Base-by-base conservation (phyloP, 2,888 invertebrate species). In the Aphidius colemani region DNA sequence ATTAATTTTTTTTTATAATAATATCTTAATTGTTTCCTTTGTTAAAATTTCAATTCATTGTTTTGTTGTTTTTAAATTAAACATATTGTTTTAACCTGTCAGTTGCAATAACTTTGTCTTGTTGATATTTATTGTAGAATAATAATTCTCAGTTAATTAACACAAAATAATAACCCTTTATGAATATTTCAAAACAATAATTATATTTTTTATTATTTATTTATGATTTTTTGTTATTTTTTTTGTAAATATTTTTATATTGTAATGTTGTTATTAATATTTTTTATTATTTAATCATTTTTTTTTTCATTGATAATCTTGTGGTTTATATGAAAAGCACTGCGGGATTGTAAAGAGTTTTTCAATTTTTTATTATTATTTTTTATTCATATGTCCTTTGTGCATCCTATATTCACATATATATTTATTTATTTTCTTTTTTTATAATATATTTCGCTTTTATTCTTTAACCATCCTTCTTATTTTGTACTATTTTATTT, bases 241-340 rank as follows among this genome's bases (percentile, higher is more conserved):
- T 58, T 56, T 64, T 44, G 50, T 59, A 59, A 59, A 49, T 55
- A 53, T 46, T 58, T 62, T 57, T 60, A 57, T 13, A 62, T 43
- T 55, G 40, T 45, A 53, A 13, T 55, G 45, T 49, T 40, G n/a
- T 53, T 40, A 53, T 40, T 40, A 30, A n/a, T 30, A 53, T 58
- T 63, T 50, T 50, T 58, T 59, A 55, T 43, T 61, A 48, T 58
- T 39, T 53, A 61, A 45, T 51, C 43, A 45, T 41, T 44, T 46
- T 48, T 56, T 53, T 58, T n/a, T 59, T 55, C 59, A 67, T 70
- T 70, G 69, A 70, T 70, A 69, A 70, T 70, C 66, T 70, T 63
- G 66, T 70, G 70, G 70, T 69, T 3, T 30, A 69, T 67, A 69
- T 69, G 69, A 70, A 70, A 70, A 67, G 66, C 70, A 66, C 70